Base-by-base conservation (phyloP, 92 coral and sea anemone genomes). In the Epizoanthus stellaris region DNA sequence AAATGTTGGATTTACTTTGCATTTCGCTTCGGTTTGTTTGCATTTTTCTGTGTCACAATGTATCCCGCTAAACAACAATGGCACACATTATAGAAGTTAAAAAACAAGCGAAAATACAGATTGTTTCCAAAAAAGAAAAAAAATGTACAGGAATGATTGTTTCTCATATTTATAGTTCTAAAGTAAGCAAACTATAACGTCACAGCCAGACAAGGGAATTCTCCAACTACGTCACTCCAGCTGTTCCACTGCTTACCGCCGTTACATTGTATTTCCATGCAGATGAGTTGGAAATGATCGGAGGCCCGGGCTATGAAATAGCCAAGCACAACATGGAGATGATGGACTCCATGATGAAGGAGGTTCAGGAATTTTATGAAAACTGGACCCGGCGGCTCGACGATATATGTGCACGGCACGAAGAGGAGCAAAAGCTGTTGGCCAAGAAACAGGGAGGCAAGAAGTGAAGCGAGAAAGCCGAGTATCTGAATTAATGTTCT, bases 241-340 rank as follows among this genome's bases (percentile, higher is more conserved):
- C 17, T 19, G 6, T n/a, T 19, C 2, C 12, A 10, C 10, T 52
- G 56, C 56, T 52, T 52, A 52, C 56, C 14, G 15, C 0, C 56
- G 12, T 52, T 52, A 52, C 3, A 52, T 67, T 53, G 52, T 20
- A 8, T 86, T 71, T 52, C 77, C 38, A 66, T 80, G 16, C 89
- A 96, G 99, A 91, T 69, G 98, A 96, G 63, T 90, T 96, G 3
- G 99, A 95, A 76, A 73, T 94, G 85, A 85, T 95, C 30, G 95
- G 95, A 3, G 96, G 98, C 0, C 97, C 98, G 54, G 93, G 95
- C 4, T 94, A 94, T 83, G 98, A 96, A 75, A 87, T 91, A 57
- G 99, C 98, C 9, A 92, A 96, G 85, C 82, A 88, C 40, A 96
- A 96, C 88, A 88, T 94, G 89, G 95, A 94, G 25, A 89, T 92